phyloP scores from a whole-genome alignment of 2,888 invertebrate genomes.

The Eledona agricola region DNA sequence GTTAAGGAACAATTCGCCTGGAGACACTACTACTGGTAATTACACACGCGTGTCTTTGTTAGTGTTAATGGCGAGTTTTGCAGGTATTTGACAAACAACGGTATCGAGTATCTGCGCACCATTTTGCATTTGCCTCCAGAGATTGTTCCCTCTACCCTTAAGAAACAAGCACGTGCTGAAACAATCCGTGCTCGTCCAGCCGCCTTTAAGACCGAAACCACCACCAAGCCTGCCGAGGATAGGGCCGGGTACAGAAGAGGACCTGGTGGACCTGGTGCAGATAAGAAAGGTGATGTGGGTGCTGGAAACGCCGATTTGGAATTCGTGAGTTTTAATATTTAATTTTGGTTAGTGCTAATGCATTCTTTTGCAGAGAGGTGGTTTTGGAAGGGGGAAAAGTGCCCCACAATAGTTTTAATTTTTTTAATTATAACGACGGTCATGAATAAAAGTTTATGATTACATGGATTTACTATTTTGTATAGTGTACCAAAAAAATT shows the following conservation, averaged over 20 bases:
- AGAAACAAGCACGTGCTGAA: constrained; percentile 88
- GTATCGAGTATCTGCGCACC: constrained; percentile 94
- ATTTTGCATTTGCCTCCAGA: constrained; percentile 97
- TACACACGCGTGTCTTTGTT: neutral
- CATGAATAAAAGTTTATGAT: constrained; percentile 9
- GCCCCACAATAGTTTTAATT: constrained; percentile 66
- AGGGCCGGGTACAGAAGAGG: constrained; percentile 84
- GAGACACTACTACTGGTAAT: constrained; percentile 98
- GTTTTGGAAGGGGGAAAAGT: constrained; percentile 77
- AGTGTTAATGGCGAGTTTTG: neutral
- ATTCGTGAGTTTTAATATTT: constrained; percentile 65
- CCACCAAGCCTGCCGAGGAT: constrained; percentile 79
- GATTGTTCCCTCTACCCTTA: constrained; percentile 97
- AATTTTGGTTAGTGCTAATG: constrained; percentile 1
- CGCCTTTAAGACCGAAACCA: constrained; percentile 72
- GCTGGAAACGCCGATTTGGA: constrained; percentile 93
- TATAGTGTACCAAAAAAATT: no score
- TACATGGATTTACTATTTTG: constrained; percentile 2
- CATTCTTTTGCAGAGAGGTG: constrained; percentile 72
- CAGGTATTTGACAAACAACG: constrained; percentile 95
- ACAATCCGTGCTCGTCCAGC: constrained; percentile 81
- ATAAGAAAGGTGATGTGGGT: constrained; percentile 97
- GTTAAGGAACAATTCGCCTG: constrained; percentile 99
- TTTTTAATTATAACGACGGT: constrained; percentile 32
- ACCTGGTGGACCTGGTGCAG: constrained; percentile 72